phyloP scores from a whole-genome alignment of 2,113 vertebrate genomes.

The Sceloporus undulatus region DNA sequence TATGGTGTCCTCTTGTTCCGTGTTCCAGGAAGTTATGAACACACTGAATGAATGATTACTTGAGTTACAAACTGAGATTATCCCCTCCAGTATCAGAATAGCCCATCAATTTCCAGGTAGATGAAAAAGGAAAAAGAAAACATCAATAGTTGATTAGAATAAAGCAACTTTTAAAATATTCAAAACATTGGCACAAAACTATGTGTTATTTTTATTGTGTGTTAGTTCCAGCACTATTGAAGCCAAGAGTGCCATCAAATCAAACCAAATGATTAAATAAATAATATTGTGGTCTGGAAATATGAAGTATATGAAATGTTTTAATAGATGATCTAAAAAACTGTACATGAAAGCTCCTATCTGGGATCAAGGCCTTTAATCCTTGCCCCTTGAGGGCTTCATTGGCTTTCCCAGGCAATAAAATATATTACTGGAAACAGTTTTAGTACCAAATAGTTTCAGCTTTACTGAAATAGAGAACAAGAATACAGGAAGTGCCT shows the following conservation, averaged over 20 bases:
- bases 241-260: neutral
- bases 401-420: neutral
- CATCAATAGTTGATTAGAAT: no score
- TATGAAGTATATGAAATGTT: neutral
- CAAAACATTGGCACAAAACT: no score
- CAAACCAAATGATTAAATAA: neutral
- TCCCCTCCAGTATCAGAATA: no score
- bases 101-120: neutral
- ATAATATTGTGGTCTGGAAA: neutral
- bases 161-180: no score
- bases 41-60: no score
- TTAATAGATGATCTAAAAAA: neutral
- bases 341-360: neutral
- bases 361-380: neutral
- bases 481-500: neutral
- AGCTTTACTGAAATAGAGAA: neutral
- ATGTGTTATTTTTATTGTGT: neutral
- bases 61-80: neutral
- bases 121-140: neutral
- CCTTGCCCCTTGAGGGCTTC: neutral
- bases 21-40: no score
- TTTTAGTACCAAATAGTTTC: neutral
- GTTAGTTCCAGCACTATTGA: neutral
- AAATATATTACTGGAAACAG: neutral
- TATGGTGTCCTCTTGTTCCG: no score